Evolutionary conservation across 2,113 vertebrate genomes (phyloP), one percentile per base, ranked within the genome.

Genomic region (Semnornis frantzii): DNA sequence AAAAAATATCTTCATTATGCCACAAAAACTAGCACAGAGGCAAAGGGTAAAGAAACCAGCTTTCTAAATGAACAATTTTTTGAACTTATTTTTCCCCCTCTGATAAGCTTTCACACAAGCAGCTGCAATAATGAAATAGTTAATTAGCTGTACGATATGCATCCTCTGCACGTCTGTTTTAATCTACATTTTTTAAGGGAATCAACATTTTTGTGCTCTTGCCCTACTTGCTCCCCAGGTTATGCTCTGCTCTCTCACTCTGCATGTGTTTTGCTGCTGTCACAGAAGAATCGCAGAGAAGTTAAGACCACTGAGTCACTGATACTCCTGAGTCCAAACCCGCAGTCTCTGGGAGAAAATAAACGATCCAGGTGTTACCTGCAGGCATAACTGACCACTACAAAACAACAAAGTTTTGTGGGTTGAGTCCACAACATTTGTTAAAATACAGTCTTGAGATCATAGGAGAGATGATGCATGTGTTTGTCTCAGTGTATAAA

Each of bases 1-100:
- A 83, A 82, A 94, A 48, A 10, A 18, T 81, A 58, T 71, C 33
- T 82, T 85, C 59, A 83, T 92, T 97, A 92, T 74, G 69, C 89
- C 31, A 50, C 69, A 64, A 87, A 95, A 94, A 83, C 58, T 10
- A 82, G 39, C 23, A 71, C 89, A 85, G 66, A 88, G 89, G 58
- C 48, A 83, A 94, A 85, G 75, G 27, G 73, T 82, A 44, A 89
- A 85, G 75, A 89, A 92, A 91, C 60, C 33, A 81, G 31, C 52
- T 48, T 85, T 93, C 72, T 14, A 81, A 89, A 88, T 54, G 2
- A 80, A 80, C 9, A 25, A 68, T 80, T 89, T 62, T 80, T 89
- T 58, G 62, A 84, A 55, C 20, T 5, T 28, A 37, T 59, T 42
- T 59, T 78, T 87, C 81, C 69, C 37, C 8, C 60, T 42, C 57